Percentiles rank a stretch among this genome's conserved stretches.
phyloP scores from a whole-genome alignment of 2,888 invertebrate genomes.

The Polymixis lichenea region DNA sequence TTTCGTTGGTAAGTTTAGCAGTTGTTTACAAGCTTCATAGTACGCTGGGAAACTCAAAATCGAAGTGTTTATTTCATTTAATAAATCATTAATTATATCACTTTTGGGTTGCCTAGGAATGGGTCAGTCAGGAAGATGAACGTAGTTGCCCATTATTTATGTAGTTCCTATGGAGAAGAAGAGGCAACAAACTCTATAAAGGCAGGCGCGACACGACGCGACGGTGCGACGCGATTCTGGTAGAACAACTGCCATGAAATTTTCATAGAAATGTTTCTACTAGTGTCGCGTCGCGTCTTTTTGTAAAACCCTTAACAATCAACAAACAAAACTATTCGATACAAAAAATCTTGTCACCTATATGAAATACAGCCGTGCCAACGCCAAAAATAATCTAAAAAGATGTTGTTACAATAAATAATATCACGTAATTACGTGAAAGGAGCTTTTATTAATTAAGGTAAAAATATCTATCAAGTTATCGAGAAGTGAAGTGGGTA shows the following conservation, averaged over 20 bases:
- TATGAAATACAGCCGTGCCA: no score
- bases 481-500: constrained; percentile 8
- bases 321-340: no score
- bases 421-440: background rate
- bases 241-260: no score
- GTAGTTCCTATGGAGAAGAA: no score
- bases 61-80: background rate
- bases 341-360: background rate
- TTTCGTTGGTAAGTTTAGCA: background rate
- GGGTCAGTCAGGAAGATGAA: background rate
- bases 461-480: constrained; percentile 18
- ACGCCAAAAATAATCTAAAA: background rate
- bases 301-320: no score
- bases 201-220: no score
- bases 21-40: constrained; percentile 9
- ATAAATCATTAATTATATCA: background rate
- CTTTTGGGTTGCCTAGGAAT: background rate
- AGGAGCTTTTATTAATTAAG: constrained; percentile 10
- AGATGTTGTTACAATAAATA: background rate
- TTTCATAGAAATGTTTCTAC: no score
- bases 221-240: no score
- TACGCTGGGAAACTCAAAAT: background rate
- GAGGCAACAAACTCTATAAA: no score
- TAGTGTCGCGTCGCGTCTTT: no score
- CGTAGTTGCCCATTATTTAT: background rate